Conservation (phyloP, 2,113 vertebrate genomes). For the Galbula dea region DNA sequence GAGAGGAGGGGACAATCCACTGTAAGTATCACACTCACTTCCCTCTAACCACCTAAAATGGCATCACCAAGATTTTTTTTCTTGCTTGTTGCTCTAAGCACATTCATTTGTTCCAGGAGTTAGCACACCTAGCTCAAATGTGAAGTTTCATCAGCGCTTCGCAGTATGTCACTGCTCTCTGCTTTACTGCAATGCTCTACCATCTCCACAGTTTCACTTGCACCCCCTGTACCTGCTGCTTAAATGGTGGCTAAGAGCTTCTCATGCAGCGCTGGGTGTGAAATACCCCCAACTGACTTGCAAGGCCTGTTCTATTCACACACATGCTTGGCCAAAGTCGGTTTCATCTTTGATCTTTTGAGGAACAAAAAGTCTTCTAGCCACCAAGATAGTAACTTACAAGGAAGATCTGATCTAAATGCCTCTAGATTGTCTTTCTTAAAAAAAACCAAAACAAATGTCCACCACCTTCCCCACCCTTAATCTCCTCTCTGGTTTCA, state of each 20-base stretch:
- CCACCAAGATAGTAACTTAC: neutral
- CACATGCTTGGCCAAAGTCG: neutral
- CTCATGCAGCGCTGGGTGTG: neutral
- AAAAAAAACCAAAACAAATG: neutral
- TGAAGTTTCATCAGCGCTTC: neutral
- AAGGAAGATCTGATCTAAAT: neutral
- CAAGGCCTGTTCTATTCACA: neutral
- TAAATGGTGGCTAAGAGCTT: neutral
- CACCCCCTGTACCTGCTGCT: neutral
- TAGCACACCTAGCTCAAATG: neutral
- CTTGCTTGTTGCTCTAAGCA: neutral
- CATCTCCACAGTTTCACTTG: neutral
- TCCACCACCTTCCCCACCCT: neutral
- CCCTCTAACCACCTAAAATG: neutral
- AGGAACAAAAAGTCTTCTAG: neutral
- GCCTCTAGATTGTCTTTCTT: neutral
- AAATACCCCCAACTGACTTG: neutral
- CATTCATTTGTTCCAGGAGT: neutral
- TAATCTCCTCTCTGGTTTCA: neutral
- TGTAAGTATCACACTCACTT: neutral
- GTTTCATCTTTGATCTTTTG: neutral
- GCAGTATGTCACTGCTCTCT: neutral
- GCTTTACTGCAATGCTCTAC: neutral
- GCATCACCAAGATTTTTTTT: neutral
- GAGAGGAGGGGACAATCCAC: neutral